Conservation (phyloP, 1,140 invertebrate species). For the Apis florea region DNA sequence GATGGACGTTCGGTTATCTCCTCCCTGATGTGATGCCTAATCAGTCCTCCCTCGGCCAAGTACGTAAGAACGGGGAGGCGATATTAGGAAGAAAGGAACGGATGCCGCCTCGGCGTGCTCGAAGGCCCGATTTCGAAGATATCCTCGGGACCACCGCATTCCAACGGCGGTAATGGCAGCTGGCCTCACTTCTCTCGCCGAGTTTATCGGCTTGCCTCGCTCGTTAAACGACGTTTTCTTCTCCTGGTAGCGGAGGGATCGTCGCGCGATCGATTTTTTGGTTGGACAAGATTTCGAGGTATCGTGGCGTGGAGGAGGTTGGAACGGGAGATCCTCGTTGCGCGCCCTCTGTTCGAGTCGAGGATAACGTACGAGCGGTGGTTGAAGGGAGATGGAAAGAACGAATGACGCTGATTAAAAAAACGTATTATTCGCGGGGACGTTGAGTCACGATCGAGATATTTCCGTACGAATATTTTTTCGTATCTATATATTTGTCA, state of each 20-base stretch:
- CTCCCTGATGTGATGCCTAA: conserved; percentile 27
- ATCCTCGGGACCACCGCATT: conserved; percentile 21
- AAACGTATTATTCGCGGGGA: conserved; percentile 22
- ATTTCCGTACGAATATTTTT: no score
- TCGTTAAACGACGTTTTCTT: conserved; percentile 2
- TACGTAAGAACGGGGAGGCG: not conserved
- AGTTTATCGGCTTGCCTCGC: conserved; percentile 10
- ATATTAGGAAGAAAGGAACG: conserved; percentile 11
- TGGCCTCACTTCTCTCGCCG: not conserved
- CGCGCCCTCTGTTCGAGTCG: not conserved
- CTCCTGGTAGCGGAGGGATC: not conserved
- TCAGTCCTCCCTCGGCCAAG: conserved; percentile 16
- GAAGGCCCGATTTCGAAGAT: conserved; percentile 41
- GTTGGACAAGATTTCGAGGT: not conserved
- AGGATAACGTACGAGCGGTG: not conserved
- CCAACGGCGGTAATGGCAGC: conserved; percentile 3
- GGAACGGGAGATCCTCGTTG: not conserved
- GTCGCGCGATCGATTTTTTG: conserved; percentile 11
- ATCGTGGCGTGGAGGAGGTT: conserved; percentile 1
- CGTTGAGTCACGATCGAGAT: conserved; percentile 8
- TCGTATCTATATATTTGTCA: no score
- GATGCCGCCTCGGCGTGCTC: not conserved
- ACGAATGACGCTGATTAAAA: conserved; percentile 25
- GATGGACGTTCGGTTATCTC: conserved; percentile 37
- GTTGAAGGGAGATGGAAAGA: not conserved